phyloP scores from a whole-genome alignment of 2,888 invertebrate species.

The Ramazzottius varieornatus region DNA sequence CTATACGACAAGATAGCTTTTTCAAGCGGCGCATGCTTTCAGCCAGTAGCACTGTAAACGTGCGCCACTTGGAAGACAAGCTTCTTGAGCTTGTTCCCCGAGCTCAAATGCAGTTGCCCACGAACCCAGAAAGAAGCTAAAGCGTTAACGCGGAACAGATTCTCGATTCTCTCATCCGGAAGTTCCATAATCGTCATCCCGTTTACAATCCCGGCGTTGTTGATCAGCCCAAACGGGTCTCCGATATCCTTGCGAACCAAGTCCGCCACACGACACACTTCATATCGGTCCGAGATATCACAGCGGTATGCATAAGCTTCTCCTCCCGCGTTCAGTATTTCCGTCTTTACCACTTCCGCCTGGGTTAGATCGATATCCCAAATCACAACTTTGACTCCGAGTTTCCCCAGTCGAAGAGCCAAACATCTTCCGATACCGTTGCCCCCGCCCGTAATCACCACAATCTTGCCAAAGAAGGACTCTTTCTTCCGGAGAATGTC shows the following conservation, averaged over 20 bases:
- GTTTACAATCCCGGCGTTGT: conserved; percentile 75
- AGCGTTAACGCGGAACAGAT: conserved; percentile 65
- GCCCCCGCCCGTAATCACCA: conserved; percentile 66
- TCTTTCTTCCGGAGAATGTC: conserved; percentile 28
- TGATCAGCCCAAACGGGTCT: conserved; percentile 53
- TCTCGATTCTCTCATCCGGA: conserved; percentile 54
- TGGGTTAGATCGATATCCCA: conserved; percentile 66
- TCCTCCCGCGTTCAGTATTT: conserved; percentile 39
- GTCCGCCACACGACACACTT: conserved; percentile 48
- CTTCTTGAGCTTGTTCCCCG: too few species aligned
- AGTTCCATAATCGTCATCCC: conserved; percentile 53
- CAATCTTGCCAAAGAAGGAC: conserved; percentile 41
- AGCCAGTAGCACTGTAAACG: too few species aligned
- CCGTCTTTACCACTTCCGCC: conserved; percentile 47
- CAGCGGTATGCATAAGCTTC: conserved; percentile 50
- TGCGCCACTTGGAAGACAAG: too few species aligned
- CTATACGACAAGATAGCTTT: too few species aligned
- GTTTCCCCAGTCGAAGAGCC: conserved; percentile 42
- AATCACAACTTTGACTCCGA: conserved; percentile 47
- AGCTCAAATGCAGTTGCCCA: too few species aligned
- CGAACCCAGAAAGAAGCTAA: conserved; percentile 76
- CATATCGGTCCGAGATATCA: conserved; percentile 50
- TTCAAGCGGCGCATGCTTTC: too few species aligned
- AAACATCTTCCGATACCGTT: conserved; percentile 55
- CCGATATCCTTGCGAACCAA: conserved; percentile 48